Evolutionary conservation across 2,113 vertebrate genomes (phyloP).

Genomic region (Neotoma lepida): DNA sequence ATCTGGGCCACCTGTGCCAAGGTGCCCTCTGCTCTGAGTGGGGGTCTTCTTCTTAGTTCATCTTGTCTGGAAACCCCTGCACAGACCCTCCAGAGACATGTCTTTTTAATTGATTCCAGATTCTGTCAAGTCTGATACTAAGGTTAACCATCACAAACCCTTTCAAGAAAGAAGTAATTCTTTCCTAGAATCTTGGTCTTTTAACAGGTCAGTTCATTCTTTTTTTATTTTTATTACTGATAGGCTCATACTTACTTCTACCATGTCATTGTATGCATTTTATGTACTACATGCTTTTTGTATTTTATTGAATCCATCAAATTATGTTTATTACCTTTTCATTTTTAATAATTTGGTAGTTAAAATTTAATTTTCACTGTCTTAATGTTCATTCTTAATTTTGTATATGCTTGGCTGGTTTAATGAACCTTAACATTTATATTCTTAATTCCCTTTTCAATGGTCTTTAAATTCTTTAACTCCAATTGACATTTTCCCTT

Average conservation of each 20-base stretch:
- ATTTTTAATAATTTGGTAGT: not conserved
- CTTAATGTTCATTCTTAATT: not conserved
- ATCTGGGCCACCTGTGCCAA: not conserved
- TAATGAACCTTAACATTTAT: not conserved
- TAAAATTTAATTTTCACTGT: not conserved
- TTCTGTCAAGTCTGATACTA: not conserved
- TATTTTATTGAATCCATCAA: conserved; percentile 1
- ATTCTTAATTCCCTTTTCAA: not conserved
- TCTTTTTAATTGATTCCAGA: not conserved
- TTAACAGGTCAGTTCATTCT: not conserved
- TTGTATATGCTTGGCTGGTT: not conserved
- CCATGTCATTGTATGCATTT: not conserved
- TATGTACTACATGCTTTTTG: not conserved
- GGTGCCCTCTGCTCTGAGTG: not conserved
- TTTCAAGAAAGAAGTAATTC: not conserved
- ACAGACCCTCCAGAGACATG: not conserved
- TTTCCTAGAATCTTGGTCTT: not conserved
- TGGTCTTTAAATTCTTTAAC: not conserved
- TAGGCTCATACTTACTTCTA: not conserved
- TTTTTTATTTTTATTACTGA: not conserved
- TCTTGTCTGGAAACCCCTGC: not conserved
- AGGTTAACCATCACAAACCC: not conserved
- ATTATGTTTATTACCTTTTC: not conserved
- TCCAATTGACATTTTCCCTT: not conserved
- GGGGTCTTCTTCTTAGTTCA: not conserved